Evolutionary conservation across 1,140 invertebrate species (phyloP).

Genomic region (Tachypleus tridentatus): DNA sequence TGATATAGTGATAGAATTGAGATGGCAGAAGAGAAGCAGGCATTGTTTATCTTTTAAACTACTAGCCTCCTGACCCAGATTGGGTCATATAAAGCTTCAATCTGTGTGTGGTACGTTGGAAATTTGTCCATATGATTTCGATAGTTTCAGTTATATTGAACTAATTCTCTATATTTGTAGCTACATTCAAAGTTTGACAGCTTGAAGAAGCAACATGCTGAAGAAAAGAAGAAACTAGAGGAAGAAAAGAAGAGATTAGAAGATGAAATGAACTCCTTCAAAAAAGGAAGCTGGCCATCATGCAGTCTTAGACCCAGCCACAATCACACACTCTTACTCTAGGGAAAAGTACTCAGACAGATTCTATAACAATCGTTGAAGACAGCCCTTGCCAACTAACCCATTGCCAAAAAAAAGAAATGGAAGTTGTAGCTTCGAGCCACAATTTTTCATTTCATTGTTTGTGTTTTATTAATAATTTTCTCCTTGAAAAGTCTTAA

Average conservation of each 20-base stretch:
- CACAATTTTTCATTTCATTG: too few species aligned
- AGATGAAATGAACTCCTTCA: conserved; percentile 77
- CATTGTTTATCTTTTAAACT: background rate
- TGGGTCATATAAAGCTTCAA: background rate
- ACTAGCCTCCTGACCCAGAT: background rate
- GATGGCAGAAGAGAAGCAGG: background rate
- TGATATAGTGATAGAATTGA: too few species aligned
- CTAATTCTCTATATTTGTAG: conserved; percentile 1
- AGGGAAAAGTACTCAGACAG: conserved; percentile 16
- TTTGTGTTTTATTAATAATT: too few species aligned
- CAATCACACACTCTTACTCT: conserved; percentile 16
- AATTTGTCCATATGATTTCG: background rate
- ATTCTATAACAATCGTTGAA: too few species aligned
- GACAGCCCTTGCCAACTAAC: too few species aligned
- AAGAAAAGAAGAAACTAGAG: conserved; percentile 88
- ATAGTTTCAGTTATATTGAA: background rate
- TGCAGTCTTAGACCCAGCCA: conserved; percentile 15
- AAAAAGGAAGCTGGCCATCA: conserved; percentile 14
- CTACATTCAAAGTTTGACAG: conserved; percentile 68
- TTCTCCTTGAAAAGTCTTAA: too few species aligned
- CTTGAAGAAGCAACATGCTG: conserved; percentile 84
- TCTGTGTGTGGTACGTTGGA: background rate
- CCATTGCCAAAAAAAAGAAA: too few species aligned
- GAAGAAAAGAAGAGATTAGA: conserved; percentile 80
- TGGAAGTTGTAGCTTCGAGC: too few species aligned